phyloP scores from a whole-genome alignment of 2,888 invertebrate genomes.

The Apodemia mormo region DNA sequence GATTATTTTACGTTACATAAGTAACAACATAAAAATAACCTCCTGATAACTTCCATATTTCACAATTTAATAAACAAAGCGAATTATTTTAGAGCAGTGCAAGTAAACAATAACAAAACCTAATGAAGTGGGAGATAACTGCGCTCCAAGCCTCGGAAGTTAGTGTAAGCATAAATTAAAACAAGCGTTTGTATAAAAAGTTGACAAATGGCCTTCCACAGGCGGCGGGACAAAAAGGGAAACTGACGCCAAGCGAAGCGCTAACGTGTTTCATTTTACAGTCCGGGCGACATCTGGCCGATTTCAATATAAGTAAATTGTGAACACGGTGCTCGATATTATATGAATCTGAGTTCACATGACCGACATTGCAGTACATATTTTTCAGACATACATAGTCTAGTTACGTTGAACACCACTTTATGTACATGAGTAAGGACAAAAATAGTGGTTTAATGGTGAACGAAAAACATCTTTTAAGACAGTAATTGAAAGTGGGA shows the following conservation, averaged over 20 bases:
- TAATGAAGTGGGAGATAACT: constrained; percentile 71
- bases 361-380: background rate
- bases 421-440: background rate
- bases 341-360: background rate
- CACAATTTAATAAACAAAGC: constrained; percentile 9
- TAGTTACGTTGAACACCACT: background rate
- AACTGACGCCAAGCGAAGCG: constrained; percentile 68
- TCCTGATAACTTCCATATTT: background rate
- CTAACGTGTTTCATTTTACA: constrained; percentile 77
- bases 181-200: constrained; percentile 78
- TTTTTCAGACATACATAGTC: background rate
- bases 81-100: constrained; percentile 17
- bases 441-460: too few species aligned
- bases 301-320: constrained; percentile 54
- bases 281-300: constrained; percentile 70
- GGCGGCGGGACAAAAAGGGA: constrained; percentile 73
- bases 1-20: background rate
- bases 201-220: constrained; percentile 77
- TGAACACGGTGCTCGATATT: constrained; percentile 26
- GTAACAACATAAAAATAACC: background rate
- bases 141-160: constrained; percentile 59
- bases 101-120: constrained; percentile 38
- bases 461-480: too few species aligned
- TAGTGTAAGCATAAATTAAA: constrained; percentile 79
- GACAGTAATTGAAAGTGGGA: too few species aligned